Evolutionary conservation across 2,888 invertebrate species (phyloP).

Genomic region (Pandemis cinnamomeana): DNA sequence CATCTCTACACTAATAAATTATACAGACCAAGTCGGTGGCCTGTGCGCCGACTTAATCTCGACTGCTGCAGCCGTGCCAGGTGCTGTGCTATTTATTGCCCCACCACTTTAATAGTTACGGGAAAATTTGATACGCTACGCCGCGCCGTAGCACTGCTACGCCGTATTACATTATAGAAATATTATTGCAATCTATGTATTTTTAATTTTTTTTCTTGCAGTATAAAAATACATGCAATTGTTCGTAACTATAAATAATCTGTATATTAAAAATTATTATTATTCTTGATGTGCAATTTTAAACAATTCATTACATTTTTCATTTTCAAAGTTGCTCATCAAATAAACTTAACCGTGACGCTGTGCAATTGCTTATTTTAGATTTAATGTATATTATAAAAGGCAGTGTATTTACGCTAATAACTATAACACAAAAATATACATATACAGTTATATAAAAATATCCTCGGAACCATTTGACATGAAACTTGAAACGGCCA

Average conservation of each 20-base stretch:
- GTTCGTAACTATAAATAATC: too few relatives aligned
- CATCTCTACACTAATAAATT: conserved; percentile 37
- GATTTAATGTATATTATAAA: too few relatives aligned
- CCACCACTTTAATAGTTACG: conserved; percentile 15
- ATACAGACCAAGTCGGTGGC: conserved; percentile 19
- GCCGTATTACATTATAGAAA: not conserved
- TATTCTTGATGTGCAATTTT: too few relatives aligned
- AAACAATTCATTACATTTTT: too few relatives aligned
- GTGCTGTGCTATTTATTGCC: conserved; percentile 13
- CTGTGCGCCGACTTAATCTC: conserved; percentile 13
- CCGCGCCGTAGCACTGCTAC: conserved; percentile 20
- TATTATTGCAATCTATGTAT: not conserved
- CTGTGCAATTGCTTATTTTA: too few relatives aligned
- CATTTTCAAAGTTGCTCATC: too few relatives aligned
- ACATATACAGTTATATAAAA: too few relatives aligned
- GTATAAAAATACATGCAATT: not conserved
- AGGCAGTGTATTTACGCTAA: too few relatives aligned
- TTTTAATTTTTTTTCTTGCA: not conserved
- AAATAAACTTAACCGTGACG: too few relatives aligned
- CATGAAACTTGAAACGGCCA: not conserved
- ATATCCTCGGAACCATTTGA: not conserved
- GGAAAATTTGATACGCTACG: conserved; percentile 29
- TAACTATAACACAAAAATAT: too few relatives aligned
- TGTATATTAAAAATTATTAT: too few relatives aligned
- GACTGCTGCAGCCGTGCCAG: conserved; percentile 18